phyloP scores from a whole-genome alignment of 92 coral and sea anemone species.

The Micromussa lordhowensis region DNA sequence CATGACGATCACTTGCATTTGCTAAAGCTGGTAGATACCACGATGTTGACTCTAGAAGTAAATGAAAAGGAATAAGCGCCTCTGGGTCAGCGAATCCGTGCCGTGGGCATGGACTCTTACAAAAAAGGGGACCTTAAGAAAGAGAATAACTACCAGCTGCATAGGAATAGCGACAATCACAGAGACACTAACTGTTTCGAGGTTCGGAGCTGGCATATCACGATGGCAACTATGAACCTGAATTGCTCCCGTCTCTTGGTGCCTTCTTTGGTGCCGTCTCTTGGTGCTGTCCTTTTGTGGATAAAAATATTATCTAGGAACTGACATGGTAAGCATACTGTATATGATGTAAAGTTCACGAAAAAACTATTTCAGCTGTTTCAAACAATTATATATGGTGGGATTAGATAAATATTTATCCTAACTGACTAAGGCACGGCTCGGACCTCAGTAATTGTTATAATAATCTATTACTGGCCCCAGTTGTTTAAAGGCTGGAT shows the following conservation, averaged over 20 bases:
- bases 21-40: neutral
- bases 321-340: constrained; percentile 36
- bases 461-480: neutral
- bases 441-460: too few relatives aligned
- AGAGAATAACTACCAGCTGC: constrained; percentile 34
- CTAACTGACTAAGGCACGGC: too few relatives aligned
- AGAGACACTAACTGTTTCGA: constrained; percentile 43
- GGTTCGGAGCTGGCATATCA: constrained; percentile 24
- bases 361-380: constrained; percentile 32
- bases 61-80: constrained; percentile 23
- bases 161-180: constrained; percentile 43
- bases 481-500: too few relatives aligned
- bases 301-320: constrained; percentile 37
- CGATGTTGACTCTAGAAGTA: constrained; percentile 1
- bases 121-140: constrained; percentile 43
- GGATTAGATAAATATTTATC: neutral
- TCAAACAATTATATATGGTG: constrained; percentile 27
- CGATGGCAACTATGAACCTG: constrained; percentile 27
- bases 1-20: too few relatives aligned
- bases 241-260: constrained; percentile 38
- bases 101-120: constrained; percentile 44
- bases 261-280: too few relatives aligned
- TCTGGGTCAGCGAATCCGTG: constrained; percentile 39
- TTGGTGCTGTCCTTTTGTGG: too few relatives aligned
- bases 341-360: constrained; percentile 30